phyloP scores from a whole-genome alignment of 2,888 invertebrate species.

The Teinopalpus imperialis region DNA sequence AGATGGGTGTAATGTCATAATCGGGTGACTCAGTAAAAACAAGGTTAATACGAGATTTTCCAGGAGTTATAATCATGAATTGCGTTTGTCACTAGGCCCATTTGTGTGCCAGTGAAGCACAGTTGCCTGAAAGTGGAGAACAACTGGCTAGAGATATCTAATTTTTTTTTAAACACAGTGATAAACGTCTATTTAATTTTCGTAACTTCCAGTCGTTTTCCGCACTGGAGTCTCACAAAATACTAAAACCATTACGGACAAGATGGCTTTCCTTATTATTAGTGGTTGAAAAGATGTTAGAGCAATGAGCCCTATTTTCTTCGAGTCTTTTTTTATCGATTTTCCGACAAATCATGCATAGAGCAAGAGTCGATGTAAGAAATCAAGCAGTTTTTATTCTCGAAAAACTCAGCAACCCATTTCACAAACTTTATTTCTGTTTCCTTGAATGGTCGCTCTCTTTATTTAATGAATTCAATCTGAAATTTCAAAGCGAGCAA shows the following conservation, averaged over 20 bases:
- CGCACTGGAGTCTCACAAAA: constrained; percentile 23
- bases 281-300: constrained; percentile 19
- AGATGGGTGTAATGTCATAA: constrained; percentile 44
- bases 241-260: constrained; percentile 22
- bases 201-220: too few relatives aligned
- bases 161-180: constrained; percentile 32
- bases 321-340: neutral
- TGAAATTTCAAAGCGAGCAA: constrained; percentile 28
- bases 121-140: too few relatives aligned
- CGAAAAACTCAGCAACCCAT: too few relatives aligned
- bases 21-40: constrained; percentile 38
- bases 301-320: constrained; percentile 27
- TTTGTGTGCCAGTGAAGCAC: constrained; percentile 40
- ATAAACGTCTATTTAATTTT: constrained; percentile 30
- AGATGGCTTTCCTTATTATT: too few relatives aligned
- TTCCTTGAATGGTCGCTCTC: constrained; percentile 27
- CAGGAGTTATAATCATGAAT: constrained; percentile 40
- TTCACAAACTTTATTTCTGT: neutral
- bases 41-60: constrained; percentile 33
- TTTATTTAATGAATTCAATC: constrained; percentile 29
- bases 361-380: too few relatives aligned
- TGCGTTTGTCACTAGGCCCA: constrained; percentile 46
- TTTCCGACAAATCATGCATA: too few relatives aligned
- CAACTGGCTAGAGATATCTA: too few relatives aligned
- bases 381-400: too few relatives aligned